phyloP scores from a whole-genome alignment of 1,140 invertebrate genomes.

The Stenopsyche tienmushanensis region DNA sequence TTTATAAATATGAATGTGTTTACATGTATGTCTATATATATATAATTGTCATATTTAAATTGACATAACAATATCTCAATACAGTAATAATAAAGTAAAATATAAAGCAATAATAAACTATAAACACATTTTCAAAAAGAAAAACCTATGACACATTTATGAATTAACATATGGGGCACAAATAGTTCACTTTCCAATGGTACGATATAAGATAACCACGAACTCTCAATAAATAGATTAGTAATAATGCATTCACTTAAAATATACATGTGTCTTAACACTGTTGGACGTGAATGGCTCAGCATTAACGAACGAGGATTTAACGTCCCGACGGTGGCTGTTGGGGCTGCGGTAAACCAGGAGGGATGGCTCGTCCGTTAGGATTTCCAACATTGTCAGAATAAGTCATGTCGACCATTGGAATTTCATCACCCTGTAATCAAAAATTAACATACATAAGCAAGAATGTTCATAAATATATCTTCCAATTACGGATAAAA shows the following conservation, averaged over 20 bases:
- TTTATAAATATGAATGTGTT: neutral
- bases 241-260: neutral
- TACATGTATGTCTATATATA: neutral
- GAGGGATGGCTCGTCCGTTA: conserved; percentile 54
- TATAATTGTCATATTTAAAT: neutral
- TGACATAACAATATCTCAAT: neutral
- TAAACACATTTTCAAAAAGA: neutral
- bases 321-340: conserved; percentile 51
- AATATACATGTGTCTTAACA: conserved; percentile 13
- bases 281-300: conserved; percentile 5
- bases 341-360: conserved; percentile 52
- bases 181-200: conserved; percentile 16
- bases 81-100: neutral
- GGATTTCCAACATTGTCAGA: conserved; percentile 59
- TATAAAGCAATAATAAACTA: neutral
- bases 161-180: neutral
- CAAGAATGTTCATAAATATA: conserved; percentile 21
- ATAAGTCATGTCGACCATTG: conserved; percentile 72
- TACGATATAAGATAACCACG: conserved; percentile 9
- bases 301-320: neutral
- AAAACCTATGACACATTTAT: no score
- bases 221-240: conserved; percentile 23
- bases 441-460: conserved; percentile 25
- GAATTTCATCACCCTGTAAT: conserved; percentile 71
- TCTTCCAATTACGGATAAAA: no score